Base-by-base conservation (phyloP, 2,113 vertebrate genomes). In the Barbus barbus region DNA sequence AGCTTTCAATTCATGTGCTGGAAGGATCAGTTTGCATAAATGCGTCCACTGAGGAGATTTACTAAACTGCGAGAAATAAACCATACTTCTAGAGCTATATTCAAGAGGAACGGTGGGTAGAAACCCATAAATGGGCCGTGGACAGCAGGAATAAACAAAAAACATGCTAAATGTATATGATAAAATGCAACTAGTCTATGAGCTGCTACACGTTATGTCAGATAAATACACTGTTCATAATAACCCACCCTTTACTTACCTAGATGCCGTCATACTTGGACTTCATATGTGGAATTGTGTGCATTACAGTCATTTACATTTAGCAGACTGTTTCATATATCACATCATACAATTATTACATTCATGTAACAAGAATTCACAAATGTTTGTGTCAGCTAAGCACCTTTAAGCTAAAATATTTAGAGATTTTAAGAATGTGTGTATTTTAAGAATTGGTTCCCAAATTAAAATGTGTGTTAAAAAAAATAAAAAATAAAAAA, bases 171-270 rank as follows among this genome's bases (percentile, higher is more conserved):
- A 26, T 26, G 11, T 61, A 61, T 1, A 61, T 14, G 5, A 26
- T 24, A 12, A 60, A 60, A 60, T 12, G 9, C 58, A 60, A 13
- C 58, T 60, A 12, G 13, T 1, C 44, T 4, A 24, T 26, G 5
- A 26, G 26, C 33, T 36, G 4, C 33, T n/a, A n/a, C 33, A 61
- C 2, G 11, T 11, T 26, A 38, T 36, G 36, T 5, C 5, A 36
- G 5, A 5, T 5, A 33, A 65, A 65, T 16, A 33, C 63, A 33
- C 2, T 5, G 14, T 31, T 65, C 28, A 8, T 31, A 63, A 20
- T 16, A 26, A 24, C 16, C 71, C 44, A 75, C 31, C 51, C 75
- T 14, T 38, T 58, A 78, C 51, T 78, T 78, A 78, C 75, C 75
- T 16, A 13, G 11, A 33, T 2, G 11, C 16, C 22, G 3, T 24